Conservation (phyloP, 2,888 invertebrate species). For the Drosophila borealis region DNA sequence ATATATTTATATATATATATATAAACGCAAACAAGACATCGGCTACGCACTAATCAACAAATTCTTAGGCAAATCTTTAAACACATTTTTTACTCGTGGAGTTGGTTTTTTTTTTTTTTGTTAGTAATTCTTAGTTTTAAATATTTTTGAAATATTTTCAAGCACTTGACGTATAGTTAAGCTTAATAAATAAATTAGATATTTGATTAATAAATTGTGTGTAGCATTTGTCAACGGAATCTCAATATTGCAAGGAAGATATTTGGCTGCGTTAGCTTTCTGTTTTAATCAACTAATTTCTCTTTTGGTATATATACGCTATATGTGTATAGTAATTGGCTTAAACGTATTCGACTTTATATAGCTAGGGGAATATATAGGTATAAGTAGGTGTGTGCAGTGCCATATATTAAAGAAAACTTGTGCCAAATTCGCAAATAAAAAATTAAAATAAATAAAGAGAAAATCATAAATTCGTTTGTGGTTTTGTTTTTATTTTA, state of each 20-base stretch:
- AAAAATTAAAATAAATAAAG: slow-evolving; percentile 30
- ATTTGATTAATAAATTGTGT: slow-evolving; percentile 59
- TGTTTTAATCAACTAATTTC: slow-evolving; percentile 1
- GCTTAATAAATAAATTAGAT: slow-evolving; percentile 65
- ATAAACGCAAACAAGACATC: slow-evolving; percentile 55
- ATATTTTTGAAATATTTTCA: slow-evolving; percentile 74
- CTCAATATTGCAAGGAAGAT: slow-evolving; percentile 81
- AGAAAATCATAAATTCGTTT: slow-evolving; percentile 50
- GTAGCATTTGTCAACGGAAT: slow-evolving; percentile 79
- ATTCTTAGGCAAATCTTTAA: slow-evolving; percentile 51
- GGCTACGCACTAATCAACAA: slow-evolving; percentile 75
- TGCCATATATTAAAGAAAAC: slow-evolving; percentile 3
- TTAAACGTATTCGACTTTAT: slow-evolving; percentile 34
- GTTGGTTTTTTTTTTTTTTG: slow-evolving; percentile 24
- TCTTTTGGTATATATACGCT: slow-evolving; percentile 12
- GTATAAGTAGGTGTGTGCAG: slow-evolving; percentile 10
- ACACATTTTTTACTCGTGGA: slow-evolving; percentile 43
- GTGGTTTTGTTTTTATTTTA: slow-evolving; percentile 52
- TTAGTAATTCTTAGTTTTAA: slow-evolving; percentile 43
- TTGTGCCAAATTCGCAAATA: slow-evolving; percentile 17
- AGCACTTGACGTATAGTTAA: slow-evolving; percentile 67
- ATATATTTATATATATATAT: slow-evolving; percentile 11
- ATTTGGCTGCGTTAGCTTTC: slow-evolving; percentile 58
- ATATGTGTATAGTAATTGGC: slow-evolving; percentile 33
- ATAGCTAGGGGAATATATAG: slow-evolving; percentile 5